Conservation (phyloP, 2,888 invertebrate genomes). For the Protula sp. region DNA sequence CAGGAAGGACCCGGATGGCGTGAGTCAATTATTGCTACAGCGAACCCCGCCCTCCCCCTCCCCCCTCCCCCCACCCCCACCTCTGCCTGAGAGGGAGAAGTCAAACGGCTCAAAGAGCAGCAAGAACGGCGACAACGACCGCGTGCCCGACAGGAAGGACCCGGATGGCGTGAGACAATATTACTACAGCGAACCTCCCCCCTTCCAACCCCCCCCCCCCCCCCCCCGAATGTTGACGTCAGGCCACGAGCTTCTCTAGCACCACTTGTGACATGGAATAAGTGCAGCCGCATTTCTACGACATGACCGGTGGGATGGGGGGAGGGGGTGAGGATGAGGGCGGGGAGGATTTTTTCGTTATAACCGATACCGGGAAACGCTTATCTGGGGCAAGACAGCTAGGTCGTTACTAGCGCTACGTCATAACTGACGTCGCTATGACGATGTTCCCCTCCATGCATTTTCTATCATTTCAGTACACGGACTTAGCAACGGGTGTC, state of each 20-base stretch:
- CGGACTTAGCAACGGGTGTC: constrained; percentile 78
- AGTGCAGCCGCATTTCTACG: no score
- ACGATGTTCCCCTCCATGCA: no score
- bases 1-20: constrained; percentile 72
- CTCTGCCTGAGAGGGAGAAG: not conserved
- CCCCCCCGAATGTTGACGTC: not conserved
- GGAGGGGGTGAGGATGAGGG: no score
- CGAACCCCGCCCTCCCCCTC: not conserved
- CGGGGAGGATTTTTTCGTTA: no score
- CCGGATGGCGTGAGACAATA: constrained; percentile 63
- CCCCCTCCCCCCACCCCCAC: constrained; percentile 32
- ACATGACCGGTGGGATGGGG: no score
- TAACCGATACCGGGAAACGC: no score
- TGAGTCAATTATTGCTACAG: constrained; percentile 39
- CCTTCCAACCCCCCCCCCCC: no score
- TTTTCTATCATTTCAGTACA: constrained; percentile 61
- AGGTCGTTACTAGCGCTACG: no score
- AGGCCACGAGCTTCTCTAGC: no score
- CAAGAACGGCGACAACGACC: not conserved
- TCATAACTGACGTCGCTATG: no score
- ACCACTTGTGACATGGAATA: no score
- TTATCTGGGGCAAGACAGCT: no score
- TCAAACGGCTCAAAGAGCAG: not conserved
- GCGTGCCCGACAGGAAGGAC: constrained; percentile 71
- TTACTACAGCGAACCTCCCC: not conserved